Evolutionary conservation across 2,888 invertebrate genomes (phyloP).

Genomic region (Mactromeris polynyma): DNA sequence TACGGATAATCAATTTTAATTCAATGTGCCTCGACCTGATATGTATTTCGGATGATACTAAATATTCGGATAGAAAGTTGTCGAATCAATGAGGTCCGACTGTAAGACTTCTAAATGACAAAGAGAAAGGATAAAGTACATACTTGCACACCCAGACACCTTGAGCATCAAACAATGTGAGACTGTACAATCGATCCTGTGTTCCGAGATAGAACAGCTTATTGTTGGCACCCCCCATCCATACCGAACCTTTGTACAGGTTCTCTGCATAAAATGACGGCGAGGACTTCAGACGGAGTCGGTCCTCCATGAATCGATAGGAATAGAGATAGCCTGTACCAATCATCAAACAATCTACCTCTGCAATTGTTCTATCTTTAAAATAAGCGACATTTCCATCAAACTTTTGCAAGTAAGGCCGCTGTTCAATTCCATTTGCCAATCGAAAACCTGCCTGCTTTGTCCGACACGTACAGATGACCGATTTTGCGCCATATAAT

Average conservation of each 20-base stretch:
- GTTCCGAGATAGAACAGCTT: slow-evolving; percentile 9
- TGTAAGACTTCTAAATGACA: no score
- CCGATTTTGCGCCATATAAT: not conserved
- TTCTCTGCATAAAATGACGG: slow-evolving; percentile 6
- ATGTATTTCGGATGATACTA: no score
- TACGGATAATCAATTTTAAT: no score
- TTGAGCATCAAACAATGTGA: slow-evolving; percentile 18
- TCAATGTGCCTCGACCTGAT: no score
- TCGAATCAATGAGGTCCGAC: no score
- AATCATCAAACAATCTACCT: not conserved
- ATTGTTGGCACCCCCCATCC: slow-evolving; percentile 9
- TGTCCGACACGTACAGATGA: not conserved
- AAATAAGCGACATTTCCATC: not conserved
- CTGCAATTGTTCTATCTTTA: slow-evolving; percentile 8
- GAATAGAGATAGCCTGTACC: not conserved
- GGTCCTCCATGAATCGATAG: not conserved
- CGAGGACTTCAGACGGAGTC: not conserved
- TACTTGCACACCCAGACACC: slow-evolving; percentile 14
- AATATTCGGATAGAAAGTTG: no score
- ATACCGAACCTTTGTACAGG: slow-evolving; percentile 2
- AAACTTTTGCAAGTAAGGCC: not conserved
- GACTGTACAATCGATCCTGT: not conserved
- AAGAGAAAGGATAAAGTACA: no score
- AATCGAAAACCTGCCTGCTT: not conserved
- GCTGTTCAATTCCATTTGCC: slow-evolving; percentile 16